Evolutionary conservation across 2,797 vertebrate genomes (phyloP), one percentile per base, ranked within the genome.

Genomic region (Characodon lateralis): DNA sequence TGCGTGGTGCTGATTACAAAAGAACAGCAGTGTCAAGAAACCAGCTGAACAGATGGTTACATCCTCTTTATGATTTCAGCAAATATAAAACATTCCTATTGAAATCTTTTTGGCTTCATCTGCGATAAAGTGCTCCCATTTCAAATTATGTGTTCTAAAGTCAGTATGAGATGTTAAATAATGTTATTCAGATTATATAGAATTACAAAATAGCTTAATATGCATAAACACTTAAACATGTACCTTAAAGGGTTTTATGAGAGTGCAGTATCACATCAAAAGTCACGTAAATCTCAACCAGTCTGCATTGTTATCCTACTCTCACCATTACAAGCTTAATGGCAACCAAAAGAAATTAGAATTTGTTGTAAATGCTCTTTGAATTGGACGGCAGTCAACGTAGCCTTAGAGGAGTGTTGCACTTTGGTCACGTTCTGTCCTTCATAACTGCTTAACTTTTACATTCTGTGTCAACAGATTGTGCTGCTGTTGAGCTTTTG

Each of bases 381-480:
- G 24, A 69, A n/a, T 48, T n/a, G 22, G 22, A n/a, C 65, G 12
- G 63, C 20, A 10, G 63, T 10, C 35, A 13, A 24, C 63, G 1
- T 20, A 53, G 16, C 51, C 51, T 53, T 5, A 18, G 51, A 18
- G 51, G 18, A 53, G 51, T 20, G 18, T 18, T 53, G 51, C 18
- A 20, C 51, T 13, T 66, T 66, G 20, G 63, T 66, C 35, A 41
- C 7, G 41, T 14, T n/a, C 31, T 16, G 31, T 71, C 55, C 66
- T 73, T 55, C 76, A 78, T 63, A 46, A 48, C 26, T 56, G 74
- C 41, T 51, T 77, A 31, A 46, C 56, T 77, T 74, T 72, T 61
- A 59, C 75, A 56, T 59, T 22, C 4, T 12, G 24, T 72, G 72
- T 80, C 26, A 31, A 59, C 20, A 53, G 31, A 10, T 22, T 12